Conservation (phyloP, 2,888 invertebrate species). For the Ichneumoninae sp. region DNA sequence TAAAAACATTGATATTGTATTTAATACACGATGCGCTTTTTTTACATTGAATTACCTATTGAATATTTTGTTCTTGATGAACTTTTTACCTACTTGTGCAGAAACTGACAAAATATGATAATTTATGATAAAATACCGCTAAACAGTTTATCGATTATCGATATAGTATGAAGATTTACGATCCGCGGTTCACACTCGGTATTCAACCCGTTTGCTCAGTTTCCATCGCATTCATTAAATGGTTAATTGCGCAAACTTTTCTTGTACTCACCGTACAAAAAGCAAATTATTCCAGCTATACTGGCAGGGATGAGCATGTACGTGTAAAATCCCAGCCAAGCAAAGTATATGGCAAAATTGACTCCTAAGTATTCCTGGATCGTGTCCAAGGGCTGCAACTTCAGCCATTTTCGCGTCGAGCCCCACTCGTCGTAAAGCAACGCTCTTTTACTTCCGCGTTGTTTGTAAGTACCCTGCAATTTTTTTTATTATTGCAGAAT, state of each 20-base stretch:
- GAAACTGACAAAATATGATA: too few species aligned
- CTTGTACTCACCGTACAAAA: constrained; percentile 86
- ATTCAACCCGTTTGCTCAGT: background rate
- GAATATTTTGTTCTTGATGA: too few species aligned
- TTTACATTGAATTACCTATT: too few species aligned
- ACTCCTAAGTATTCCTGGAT: constrained; percentile 92
- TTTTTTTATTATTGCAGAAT: background rate
- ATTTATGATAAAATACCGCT: too few species aligned
- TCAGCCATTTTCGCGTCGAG: constrained; percentile 88
- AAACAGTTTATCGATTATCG: background rate
- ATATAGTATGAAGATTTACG: background rate
- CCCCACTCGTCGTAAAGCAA: constrained; percentile 90
- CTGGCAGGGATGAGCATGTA: constrained; percentile 92
- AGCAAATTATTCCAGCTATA: constrained; percentile 88
- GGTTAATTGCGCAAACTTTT: background rate
- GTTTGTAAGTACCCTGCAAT: constrained; percentile 86
- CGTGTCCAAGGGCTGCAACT: constrained; percentile 91
- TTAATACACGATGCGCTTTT: too few species aligned
- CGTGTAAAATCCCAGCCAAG: constrained; percentile 94
- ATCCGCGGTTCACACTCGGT: background rate
- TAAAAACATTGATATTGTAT: too few species aligned
- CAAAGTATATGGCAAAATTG: constrained; percentile 92
- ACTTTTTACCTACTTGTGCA: too few species aligned
- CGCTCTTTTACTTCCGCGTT: constrained; percentile 85
- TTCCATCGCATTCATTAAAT: background rate